Base-by-base conservation (phyloP, 2,888 invertebrate species). In the Hemithea aestivaria region DNA sequence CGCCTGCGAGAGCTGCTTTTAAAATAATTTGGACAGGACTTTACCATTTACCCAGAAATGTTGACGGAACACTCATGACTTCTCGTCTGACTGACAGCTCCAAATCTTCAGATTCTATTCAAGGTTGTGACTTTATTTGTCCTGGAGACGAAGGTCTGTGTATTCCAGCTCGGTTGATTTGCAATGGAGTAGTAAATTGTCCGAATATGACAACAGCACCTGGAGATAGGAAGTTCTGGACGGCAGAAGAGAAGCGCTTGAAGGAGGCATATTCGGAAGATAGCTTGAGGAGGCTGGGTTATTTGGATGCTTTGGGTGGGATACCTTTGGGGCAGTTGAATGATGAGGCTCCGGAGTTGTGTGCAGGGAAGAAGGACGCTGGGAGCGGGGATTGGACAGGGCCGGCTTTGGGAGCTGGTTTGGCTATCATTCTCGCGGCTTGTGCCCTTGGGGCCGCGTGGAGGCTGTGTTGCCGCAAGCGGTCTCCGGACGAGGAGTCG, bases 11-110 rank as follows among this genome's bases (percentile, higher is more conserved):
- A 41, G 94, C 95, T 6, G 92, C 94, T 7, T 96, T 96, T 66
- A 95, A 95, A 66, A 92, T 96, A 21, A 94, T 94, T 7, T 96
- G 96, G 96, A 96, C 96, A 1, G 96, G 96, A 56, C 87, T 96
- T 24, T 95, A 92, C 65, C 96, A 96, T 72, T 81, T 96, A 54
- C 96, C 96, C 0, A 90, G 95, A 52, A 95, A 95, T 73, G 90
- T 92, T 10, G 94, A 95, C 53, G 96, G 95, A 0, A 91, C 92
- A 11, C 72, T 93, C 22, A 93, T 94, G 88, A 93, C 94, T 0
- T 94, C 94, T 20, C 90, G 92, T 47, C 77, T 95, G 32, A 92
- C 91, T 20, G 93, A 92, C 59, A 89, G 89, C 35, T 87, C 82
- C 21, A 63, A 66, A 4, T 75, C 78, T 36, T 55, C 73, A 11